Conservation (phyloP, 1,140 invertebrate species). For the Micrasema longulum region DNA sequence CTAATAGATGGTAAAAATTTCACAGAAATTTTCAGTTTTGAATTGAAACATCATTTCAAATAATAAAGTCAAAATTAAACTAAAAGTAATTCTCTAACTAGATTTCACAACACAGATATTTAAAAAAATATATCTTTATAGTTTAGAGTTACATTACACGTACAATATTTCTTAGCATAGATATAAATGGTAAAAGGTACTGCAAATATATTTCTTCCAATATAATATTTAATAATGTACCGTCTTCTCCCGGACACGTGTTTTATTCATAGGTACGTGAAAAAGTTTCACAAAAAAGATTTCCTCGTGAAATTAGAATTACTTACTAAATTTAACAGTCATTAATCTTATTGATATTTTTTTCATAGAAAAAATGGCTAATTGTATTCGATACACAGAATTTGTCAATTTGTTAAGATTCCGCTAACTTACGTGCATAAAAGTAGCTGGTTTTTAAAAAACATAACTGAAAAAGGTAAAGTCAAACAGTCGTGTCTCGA, state of each 20-base stretch:
- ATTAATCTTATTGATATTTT: no score
- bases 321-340: no score
- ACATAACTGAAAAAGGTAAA: no score
- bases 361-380: slow-evolving; percentile 29
- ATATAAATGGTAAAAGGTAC: slow-evolving; percentile 31
- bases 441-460: no score
- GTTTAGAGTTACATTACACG: slow-evolving; percentile 9
- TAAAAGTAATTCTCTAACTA: slow-evolving; percentile 37
- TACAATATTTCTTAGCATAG: slow-evolving; percentile 20
- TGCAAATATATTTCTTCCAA: not conserved
- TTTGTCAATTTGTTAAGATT: no score
- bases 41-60: slow-evolving; percentile 19
- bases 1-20: slow-evolving; percentile 43
- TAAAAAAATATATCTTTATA: slow-evolving; percentile 45
- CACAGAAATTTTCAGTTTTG: slow-evolving; percentile 44
- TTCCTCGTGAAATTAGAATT: no score
- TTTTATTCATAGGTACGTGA: slow-evolving; percentile 1
- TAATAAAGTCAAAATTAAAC: slow-evolving; percentile 25
- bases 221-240: not conserved
- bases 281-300: not conserved
- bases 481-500: no score
- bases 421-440: no score
- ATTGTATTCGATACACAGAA: no score
- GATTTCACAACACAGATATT: slow-evolving; percentile 46
- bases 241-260: not conserved